These are phyloP conservation scores for Temnothorax nylanderi DNA, from an alignment of 1,140 invertebrate genomes.

Conservation along the genomic window DNA sequence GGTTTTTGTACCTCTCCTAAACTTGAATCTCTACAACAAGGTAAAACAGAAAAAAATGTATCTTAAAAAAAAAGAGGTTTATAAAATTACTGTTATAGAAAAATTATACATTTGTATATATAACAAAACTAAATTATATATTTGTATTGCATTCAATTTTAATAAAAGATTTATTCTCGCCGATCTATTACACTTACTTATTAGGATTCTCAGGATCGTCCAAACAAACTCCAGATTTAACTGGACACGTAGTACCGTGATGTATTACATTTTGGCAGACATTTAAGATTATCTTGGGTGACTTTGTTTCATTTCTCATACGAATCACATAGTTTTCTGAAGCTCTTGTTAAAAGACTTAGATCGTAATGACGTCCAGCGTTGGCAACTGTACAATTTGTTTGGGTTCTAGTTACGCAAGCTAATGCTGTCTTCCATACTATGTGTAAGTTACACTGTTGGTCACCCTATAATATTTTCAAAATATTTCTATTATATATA, in stretches of 20 bases:
- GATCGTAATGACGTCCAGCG: conserved; percentile 74
- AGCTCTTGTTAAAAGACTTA: conserved; percentile 75
- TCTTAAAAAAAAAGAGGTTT: not conserved
- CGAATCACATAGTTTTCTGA: conserved; percentile 80
- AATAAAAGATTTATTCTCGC: not conserved
- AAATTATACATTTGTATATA: not conserved
- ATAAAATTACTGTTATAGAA: not conserved
- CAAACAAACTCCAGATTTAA: conserved; percentile 75
- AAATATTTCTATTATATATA: conserved; percentile 55
- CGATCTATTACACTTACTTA: conserved; percentile 27
- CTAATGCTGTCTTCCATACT: conserved; percentile 70
- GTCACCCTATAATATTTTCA: conserved; percentile 59
- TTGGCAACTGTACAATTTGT: conserved; percentile 76
- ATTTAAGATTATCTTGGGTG: conserved; percentile 78
- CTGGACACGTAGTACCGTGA: conserved; percentile 70
- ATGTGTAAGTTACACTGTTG: conserved; percentile 72
- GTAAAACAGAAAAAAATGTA: conserved; percentile 23
- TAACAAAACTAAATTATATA: not conserved
- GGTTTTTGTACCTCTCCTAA: conserved; percentile 73
- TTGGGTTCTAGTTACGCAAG: conserved; percentile 66
- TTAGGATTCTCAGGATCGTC: conserved; percentile 47
- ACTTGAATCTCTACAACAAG: conserved; percentile 71
- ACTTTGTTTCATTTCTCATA: not conserved
- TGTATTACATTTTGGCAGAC: conserved; percentile 81
- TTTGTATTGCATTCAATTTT: not conserved